A percentile compares a stretch with the other conserved stretches of the same genome.
Evolutionary conservation across 2,888 invertebrate species (phyloP).

Genomic region (Coronaproctus castanopsis): DNA sequence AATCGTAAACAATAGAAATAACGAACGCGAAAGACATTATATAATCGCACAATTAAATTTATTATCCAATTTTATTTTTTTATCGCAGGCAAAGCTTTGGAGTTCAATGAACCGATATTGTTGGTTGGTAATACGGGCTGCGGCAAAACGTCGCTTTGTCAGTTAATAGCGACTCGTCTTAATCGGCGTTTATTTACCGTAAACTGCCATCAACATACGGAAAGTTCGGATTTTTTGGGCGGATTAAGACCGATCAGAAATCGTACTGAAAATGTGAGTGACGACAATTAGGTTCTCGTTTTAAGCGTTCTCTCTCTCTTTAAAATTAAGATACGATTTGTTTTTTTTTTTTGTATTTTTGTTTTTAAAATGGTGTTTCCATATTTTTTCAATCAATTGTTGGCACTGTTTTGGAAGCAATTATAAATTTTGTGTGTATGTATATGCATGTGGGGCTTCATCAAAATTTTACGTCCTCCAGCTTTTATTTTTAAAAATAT

Average conservation of each 20-base stretch:
- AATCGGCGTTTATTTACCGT: conserved; percentile 50
- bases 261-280: conserved; percentile 23
- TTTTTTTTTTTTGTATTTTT: too few species aligned
- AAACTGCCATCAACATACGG: conserved; percentile 98
- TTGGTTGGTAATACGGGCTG: conserved; percentile 95
- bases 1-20: too few species aligned
- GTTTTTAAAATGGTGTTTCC: too few species aligned
- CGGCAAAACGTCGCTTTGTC: conserved; percentile 91
- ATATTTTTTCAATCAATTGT: background rate
- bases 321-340: background rate
- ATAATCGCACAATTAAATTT: too few species aligned
- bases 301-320: background rate
- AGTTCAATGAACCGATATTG: conserved; percentile 81
- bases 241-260: conserved; percentile 73
- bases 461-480: too few species aligned
- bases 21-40: too few species aligned
- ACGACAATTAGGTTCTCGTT: too few species aligned
- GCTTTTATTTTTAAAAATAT: too few species aligned
- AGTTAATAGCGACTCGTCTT: conserved; percentile 54
- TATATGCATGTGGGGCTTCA: too few species aligned
- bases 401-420: background rate
- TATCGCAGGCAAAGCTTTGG: conserved; percentile 48
- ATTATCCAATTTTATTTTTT: too few species aligned
- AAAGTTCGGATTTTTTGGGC: conserved; percentile 93
- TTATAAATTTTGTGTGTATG: too few species aligned